These are phyloP conservation scores for Oncorhynchus nerka DNA, from an alignment of 2,113 vertebrate species.

Conservation along the genomic window DNA sequence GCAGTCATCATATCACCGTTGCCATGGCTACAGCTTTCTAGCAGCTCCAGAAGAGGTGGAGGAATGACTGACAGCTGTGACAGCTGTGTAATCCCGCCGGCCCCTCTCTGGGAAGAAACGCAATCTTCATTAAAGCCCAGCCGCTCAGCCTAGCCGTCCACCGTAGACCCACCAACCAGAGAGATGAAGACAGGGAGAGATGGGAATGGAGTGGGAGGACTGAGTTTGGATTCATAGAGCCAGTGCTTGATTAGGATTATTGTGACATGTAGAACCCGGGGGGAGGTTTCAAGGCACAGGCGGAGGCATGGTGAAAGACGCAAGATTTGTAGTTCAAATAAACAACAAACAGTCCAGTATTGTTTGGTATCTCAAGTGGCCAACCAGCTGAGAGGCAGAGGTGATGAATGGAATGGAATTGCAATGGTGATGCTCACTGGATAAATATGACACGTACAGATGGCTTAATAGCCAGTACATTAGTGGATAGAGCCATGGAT, in stretches of 20 bases:
- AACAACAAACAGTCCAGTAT: background rate
- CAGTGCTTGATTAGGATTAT: constrained; percentile 37
- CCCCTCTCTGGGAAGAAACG: constrained; percentile 30
- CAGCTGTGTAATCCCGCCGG: constrained; percentile 60
- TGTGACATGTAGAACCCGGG: constrained; percentile 15
- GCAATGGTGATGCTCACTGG: background rate
- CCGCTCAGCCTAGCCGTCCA: background rate
- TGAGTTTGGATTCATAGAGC: background rate
- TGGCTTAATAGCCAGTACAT: too few species aligned
- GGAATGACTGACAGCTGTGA: constrained; percentile 64
- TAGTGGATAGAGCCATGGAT: too few species aligned
- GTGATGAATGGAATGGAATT: background rate
- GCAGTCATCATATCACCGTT: constrained; percentile 55
- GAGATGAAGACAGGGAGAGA: background rate
- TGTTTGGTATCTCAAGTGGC: background rate
- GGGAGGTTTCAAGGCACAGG: constrained; percentile 5
- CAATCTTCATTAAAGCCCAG: constrained; percentile 40
- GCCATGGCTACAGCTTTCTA: constrained; percentile 66
- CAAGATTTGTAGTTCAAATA: constrained; percentile 32
- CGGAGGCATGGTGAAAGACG: constrained; percentile 21
- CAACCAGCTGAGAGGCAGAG: constrained; percentile 14
- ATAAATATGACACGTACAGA: background rate
- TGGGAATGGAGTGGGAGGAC: constrained; percentile 6
- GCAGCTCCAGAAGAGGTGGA: constrained; percentile 31
- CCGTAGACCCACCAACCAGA: too few species aligned